Percentiles rank a stretch among this genome's conserved stretches.
Evolutionary conservation across 2,113 vertebrate genomes (phyloP).

Genomic region (Collichthys lucidus): DNA sequence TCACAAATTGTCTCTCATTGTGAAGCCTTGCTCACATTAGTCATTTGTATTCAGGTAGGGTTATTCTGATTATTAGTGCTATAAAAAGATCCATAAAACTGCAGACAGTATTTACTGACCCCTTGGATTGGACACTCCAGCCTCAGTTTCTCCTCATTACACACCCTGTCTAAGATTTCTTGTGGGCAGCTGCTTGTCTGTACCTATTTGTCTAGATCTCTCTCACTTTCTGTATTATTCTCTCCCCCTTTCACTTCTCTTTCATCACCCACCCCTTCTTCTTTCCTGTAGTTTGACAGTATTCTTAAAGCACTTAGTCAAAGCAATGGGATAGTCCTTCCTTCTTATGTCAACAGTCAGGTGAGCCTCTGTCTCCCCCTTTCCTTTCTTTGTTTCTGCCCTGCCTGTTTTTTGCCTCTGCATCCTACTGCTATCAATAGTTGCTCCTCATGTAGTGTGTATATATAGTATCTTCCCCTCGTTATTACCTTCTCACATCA

Average conservation of each 20-base stretch:
- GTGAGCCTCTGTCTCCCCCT: constrained; percentile 71
- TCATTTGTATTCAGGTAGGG: background rate
- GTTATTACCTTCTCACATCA: constrained; percentile 4
- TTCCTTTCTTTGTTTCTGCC: constrained; percentile 19
- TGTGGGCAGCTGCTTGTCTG: constrained; percentile 30
- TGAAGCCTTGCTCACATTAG: background rate
- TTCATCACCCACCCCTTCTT: constrained; percentile 43
- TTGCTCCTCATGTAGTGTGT: constrained; percentile 11
- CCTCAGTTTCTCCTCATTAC: background rate
- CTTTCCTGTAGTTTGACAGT: constrained; percentile 77
- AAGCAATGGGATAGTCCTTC: constrained; percentile 80
- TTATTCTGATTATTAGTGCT: background rate
- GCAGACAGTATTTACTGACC: background rate
- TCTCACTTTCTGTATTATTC: constrained; percentile 43
- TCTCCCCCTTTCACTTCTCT: constrained; percentile 42
- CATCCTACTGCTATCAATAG: constrained; percentile 30
- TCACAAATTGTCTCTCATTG: background rate
- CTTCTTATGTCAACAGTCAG: constrained; percentile 77
- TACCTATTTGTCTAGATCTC: constrained; percentile 26
- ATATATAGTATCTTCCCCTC: background rate
- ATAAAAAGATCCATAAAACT: background rate
- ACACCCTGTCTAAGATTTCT: background rate
- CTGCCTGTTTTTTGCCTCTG: constrained; percentile 20
- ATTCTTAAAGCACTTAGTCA: constrained; percentile 81
- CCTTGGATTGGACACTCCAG: background rate